A percentile compares a stretch with the other conserved stretches of the same genome.
These are phyloP conservation scores for Eretmochelys imbricata DNA, from an alignment of 2,113 vertebrate species.

Conservation along the genomic window DNA sequence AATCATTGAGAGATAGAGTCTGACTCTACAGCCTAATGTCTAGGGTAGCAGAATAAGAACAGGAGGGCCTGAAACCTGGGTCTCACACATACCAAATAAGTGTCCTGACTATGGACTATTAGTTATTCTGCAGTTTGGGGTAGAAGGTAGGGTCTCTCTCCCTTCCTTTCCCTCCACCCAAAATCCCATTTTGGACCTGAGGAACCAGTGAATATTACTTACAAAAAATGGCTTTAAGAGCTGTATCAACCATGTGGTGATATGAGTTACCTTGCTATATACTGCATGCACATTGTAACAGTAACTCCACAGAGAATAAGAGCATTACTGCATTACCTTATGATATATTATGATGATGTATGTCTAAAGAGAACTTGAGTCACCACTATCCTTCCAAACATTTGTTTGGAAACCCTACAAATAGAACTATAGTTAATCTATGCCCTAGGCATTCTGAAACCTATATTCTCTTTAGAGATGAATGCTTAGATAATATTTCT, in stretches of 20 bases:
- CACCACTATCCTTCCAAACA: conserved; percentile 32
- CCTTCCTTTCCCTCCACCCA: no score
- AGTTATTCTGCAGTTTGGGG: no score
- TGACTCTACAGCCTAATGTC: no score
- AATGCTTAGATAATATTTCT: conserved; percentile 29
- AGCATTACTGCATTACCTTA: background rate
- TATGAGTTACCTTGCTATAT: background rate
- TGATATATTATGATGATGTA: background rate
- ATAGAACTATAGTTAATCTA: background rate
- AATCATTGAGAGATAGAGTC: no score
- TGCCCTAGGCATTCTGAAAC: conserved; percentile 19
- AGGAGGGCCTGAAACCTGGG: no score
- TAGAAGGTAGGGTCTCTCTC: no score
- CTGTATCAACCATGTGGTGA: background rate
- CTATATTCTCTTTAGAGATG: background rate
- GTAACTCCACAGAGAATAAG: background rate
- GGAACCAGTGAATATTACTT: background rate
- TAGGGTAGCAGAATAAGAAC: no score
- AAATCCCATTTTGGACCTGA: no score
- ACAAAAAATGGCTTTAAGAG: background rate
- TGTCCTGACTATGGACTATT: no score
- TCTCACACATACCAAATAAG: no score
- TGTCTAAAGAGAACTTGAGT: background rate
- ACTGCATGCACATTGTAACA: background rate
- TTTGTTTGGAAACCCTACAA: background rate